phyloP scores from a whole-genome alignment of 2,888 invertebrate species.

The Agonopterix alstromeriana region DNA sequence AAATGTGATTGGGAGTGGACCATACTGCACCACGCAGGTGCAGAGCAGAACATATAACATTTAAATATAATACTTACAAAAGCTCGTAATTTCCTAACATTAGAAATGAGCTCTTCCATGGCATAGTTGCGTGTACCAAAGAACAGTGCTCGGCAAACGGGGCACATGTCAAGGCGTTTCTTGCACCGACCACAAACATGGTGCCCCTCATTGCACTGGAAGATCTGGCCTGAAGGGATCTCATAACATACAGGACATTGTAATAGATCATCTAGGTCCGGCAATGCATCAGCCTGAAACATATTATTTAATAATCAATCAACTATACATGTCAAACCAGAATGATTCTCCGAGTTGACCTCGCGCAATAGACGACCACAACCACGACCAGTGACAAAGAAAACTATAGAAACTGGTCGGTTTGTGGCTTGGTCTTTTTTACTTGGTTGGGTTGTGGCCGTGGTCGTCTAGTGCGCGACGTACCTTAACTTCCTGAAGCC shows the following conservation, averaged over 20 bases:
- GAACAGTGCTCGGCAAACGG: conserved; percentile 69
- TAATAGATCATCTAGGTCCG: conserved; percentile 71
- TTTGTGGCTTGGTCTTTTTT: too few species aligned
- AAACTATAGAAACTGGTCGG: too few species aligned
- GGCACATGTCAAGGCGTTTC: conserved; percentile 61
- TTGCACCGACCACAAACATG: conserved; percentile 74
- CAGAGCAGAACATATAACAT: not conserved
- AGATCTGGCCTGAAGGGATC: conserved; percentile 61
- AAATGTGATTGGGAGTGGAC: too few species aligned
- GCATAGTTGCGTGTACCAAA: conserved; percentile 73
- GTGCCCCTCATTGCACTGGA: conserved; percentile 75
- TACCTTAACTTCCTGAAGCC: too few species aligned
- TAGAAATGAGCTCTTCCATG: conserved; percentile 71
- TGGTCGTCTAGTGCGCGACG: too few species aligned
- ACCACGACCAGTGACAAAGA: too few species aligned
- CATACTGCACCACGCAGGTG: too few species aligned
- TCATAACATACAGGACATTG: conserved; percentile 78
- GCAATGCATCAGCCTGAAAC: conserved; percentile 48
- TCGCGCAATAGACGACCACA: too few species aligned
- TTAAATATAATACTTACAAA: conserved; percentile 46
- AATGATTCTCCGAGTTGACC: too few species aligned
- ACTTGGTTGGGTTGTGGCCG: too few species aligned
- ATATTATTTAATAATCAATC: too few species aligned
- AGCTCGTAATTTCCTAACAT: conserved; percentile 59
- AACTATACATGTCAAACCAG: too few species aligned